These are phyloP conservation scores for Pissodes strobi DNA, from an alignment of 1,140 invertebrate genomes.

Conservation along the genomic window DNA sequence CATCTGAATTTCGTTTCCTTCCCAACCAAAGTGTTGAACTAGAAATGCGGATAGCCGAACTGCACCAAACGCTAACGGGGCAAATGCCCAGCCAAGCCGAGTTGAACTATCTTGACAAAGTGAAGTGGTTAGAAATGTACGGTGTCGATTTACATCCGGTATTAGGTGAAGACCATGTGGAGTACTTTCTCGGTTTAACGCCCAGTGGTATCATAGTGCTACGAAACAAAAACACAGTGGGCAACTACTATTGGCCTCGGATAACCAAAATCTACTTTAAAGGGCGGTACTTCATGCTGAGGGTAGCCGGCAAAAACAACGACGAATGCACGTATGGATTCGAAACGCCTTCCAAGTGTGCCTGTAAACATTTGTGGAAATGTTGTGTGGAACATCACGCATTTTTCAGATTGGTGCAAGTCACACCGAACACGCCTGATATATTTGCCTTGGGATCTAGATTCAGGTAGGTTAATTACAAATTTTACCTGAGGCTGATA, in stretches of 20 bases:
- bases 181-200: constrained; percentile 95
- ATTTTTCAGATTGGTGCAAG: constrained; percentile 92
- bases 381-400: constrained; percentile 98
- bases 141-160: constrained; percentile 97
- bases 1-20: constrained; percentile 96
- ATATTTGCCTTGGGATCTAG: constrained; percentile 74
- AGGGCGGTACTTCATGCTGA: constrained; percentile 93
- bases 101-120: constrained; percentile 89
- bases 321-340: constrained; percentile 95
- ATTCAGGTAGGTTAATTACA: constrained; percentile 62
- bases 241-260: constrained; percentile 98
- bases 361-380: constrained; percentile 97
- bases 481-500: constrained; percentile 14
- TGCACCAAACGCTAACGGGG: constrained; percentile 83
- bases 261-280: constrained; percentile 96
- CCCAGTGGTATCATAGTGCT: constrained; percentile 96
- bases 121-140: constrained; percentile 96
- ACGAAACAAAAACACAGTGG: constrained; percentile 94
- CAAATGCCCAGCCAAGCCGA: constrained; percentile 90
- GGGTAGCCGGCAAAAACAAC: constrained; percentile 94
- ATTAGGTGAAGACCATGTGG: constrained; percentile 94
- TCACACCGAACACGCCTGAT: constrained; percentile 69
- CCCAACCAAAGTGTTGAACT: constrained; percentile 91
- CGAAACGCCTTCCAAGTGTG: constrained; percentile 90
- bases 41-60: constrained; percentile 84